Evolutionary conservation across 2,888 invertebrate genomes (phyloP).

Genomic region (Periphyllus acericola): DNA sequence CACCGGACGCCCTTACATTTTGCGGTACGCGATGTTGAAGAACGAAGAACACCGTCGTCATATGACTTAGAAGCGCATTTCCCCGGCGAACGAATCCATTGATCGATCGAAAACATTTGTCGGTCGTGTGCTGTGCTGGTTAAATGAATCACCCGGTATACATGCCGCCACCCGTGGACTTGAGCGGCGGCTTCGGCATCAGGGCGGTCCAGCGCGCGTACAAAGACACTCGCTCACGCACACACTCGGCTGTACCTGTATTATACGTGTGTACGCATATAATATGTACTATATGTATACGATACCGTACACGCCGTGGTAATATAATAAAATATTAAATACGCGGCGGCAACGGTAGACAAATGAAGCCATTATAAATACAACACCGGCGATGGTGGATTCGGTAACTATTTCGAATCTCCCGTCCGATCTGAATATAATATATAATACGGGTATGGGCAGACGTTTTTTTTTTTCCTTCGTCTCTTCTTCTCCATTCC

Average conservation of each 20-base stretch:
- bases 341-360: constrained; percentile 23
- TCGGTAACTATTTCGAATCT: constrained; percentile 36
- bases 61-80: too few relatives aligned
- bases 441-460: background rate
- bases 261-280: background rate
- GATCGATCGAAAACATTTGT: too few relatives aligned
- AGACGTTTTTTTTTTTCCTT: constrained; percentile 15
- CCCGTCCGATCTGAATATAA: constrained; percentile 32
- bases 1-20: too few relatives aligned
- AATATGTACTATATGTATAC: background rate
- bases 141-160: too few relatives aligned
- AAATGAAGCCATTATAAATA: constrained; percentile 49
- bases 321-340: constrained; percentile 39
- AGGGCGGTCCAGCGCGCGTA: too few relatives aligned
- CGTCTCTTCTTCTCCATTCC: background rate
- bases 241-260: background rate
- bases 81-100: too few relatives aligned
- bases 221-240: too few relatives aligned
- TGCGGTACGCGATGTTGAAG: too few relatives aligned
- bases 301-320: background rate
- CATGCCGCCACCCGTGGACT: too few relatives aligned
- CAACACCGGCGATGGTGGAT: background rate
- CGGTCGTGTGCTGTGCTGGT: too few relatives aligned
- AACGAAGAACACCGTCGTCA: too few relatives aligned
- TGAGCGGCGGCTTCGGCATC: too few relatives aligned